Evolutionary conservation across 2,113 vertebrate species (phyloP).

Genomic region (Dolichallabes microphthalmus): DNA sequence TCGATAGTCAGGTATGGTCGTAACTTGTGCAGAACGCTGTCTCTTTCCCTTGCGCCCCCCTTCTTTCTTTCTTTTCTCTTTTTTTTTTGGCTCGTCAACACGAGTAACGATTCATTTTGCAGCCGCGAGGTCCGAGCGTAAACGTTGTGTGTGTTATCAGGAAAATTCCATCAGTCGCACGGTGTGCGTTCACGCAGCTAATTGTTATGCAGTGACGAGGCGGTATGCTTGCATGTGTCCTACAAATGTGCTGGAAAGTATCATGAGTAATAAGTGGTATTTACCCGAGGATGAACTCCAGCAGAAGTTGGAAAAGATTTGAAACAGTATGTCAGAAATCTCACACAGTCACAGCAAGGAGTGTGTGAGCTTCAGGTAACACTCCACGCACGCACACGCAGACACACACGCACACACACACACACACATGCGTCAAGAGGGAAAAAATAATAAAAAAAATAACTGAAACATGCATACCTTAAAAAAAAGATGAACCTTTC

Average conservation of each 20-base stretch:
- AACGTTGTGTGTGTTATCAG: conserved; percentile 75
- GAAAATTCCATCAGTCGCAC: conserved; percentile 79
- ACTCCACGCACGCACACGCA: conserved; percentile 6
- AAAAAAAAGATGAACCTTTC: background rate
- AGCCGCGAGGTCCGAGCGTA: conserved; percentile 66
- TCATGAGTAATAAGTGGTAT: conserved; percentile 79
- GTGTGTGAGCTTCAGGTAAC: conserved; percentile 48
- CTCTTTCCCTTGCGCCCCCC: conserved; percentile 6
- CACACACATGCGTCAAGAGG: conserved; percentile 4
- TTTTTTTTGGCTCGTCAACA: conserved; percentile 45
- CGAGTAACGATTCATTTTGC: conserved; percentile 58
- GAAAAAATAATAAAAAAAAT: background rate
- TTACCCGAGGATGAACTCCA: conserved; percentile 68
- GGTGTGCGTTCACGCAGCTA: conserved; percentile 73
- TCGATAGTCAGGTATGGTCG: conserved; percentile 53
- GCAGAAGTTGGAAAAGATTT: conserved; percentile 62
- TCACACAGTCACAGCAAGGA: conserved; percentile 62
- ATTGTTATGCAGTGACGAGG: conserved; percentile 80
- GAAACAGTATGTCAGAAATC: conserved; percentile 63
- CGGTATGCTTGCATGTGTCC: conserved; percentile 73
- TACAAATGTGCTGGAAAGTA: conserved; percentile 75
- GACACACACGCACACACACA: background rate
- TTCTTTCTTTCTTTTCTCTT: background rate
- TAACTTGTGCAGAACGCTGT: conserved; percentile 47
- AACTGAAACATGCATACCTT: background rate